Conservation (phyloP, 2,113 vertebrate genomes). For the Argyrosomus japonicus region DNA sequence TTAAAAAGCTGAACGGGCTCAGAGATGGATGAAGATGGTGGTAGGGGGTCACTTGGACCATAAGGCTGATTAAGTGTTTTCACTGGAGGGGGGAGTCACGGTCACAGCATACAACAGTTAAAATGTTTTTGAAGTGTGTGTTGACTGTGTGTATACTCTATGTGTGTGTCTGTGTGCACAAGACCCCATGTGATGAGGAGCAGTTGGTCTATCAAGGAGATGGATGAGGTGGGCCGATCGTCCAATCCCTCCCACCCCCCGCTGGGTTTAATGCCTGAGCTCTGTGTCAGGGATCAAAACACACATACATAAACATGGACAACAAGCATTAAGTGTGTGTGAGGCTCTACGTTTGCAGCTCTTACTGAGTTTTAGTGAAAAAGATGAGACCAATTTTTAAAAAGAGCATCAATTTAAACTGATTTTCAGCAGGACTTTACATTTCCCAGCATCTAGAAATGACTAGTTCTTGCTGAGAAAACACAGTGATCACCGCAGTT, state of each 20-base stretch:
- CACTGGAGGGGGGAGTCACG: slow-evolving; percentile 37
- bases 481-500: slow-evolving; percentile 1
- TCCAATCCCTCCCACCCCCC: slow-evolving; percentile 17
- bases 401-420: background rate
- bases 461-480: background rate
- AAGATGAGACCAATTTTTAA: background rate
- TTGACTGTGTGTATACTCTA: background rate
- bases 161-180: background rate
- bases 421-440: background rate
- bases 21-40: slow-evolving; percentile 60
- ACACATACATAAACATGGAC: slow-evolving; percentile 3
- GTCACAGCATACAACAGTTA: slow-evolving; percentile 46
- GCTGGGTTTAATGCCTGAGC: slow-evolving; percentile 47
- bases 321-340: background rate
- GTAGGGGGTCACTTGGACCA: slow-evolving; percentile 65
- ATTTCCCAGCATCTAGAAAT: background rate
- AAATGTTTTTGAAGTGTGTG: slow-evolving; percentile 53
- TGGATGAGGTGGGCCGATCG: slow-evolving; percentile 53
- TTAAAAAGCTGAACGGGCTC: slow-evolving; percentile 47
- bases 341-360: background rate
- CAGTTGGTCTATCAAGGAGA: slow-evolving; percentile 72
- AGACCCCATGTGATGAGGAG: slow-evolving; percentile 66
- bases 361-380: background rate
- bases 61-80: slow-evolving; percentile 75
- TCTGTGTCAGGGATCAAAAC: slow-evolving; percentile 41